phyloP scores from a whole-genome alignment of 2,888 invertebrate genomes.

The Pseudanteris insignis region DNA sequence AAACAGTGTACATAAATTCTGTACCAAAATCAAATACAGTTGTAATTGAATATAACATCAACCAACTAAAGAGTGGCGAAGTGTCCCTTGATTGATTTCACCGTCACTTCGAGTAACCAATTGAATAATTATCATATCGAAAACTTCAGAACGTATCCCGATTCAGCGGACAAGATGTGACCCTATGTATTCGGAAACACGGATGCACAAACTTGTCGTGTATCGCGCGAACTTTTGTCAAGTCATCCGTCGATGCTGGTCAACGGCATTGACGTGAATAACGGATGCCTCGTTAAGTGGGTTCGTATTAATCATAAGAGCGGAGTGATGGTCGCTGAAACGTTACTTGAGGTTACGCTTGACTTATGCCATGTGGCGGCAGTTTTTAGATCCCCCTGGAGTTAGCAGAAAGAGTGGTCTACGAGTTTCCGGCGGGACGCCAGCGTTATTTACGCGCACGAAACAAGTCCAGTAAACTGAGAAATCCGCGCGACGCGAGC shows the following conservation, averaged over 20 bases:
- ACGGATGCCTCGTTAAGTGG: conserved; percentile 18
- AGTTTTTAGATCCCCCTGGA: conserved; percentile 52
- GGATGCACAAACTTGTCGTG: too few relatives aligned
- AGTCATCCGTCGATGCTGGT: conserved; percentile 28
- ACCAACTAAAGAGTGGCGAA: too few relatives aligned
- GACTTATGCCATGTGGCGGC: conserved; percentile 47
- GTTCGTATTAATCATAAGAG: conserved; percentile 38
- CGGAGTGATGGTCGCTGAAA: conserved; percentile 30
- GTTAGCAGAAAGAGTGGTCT: conserved; percentile 52
- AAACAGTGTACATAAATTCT: too few relatives aligned
- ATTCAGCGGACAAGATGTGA: too few relatives aligned
- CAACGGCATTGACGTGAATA: conserved; percentile 14
- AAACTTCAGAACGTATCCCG: too few relatives aligned
- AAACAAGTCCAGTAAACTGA: conserved; percentile 57
- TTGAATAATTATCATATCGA: too few relatives aligned
- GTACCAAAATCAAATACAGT: too few relatives aligned
- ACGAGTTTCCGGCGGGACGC: conserved; percentile 51
- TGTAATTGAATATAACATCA: too few relatives aligned
- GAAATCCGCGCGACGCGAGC: conserved; percentile 25
- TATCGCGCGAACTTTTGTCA: too few relatives aligned
- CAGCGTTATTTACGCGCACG: conserved; percentile 56
- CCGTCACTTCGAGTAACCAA: too few relatives aligned
- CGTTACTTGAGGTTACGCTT: conserved; percentile 49
- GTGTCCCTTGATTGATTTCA: too few relatives aligned
- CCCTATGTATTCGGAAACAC: too few relatives aligned